These are phyloP conservation scores for Paramacrobiotus metropolitanus DNA, from an alignment of 1,140 invertebrate species.

Conservation along the genomic window DNA sequence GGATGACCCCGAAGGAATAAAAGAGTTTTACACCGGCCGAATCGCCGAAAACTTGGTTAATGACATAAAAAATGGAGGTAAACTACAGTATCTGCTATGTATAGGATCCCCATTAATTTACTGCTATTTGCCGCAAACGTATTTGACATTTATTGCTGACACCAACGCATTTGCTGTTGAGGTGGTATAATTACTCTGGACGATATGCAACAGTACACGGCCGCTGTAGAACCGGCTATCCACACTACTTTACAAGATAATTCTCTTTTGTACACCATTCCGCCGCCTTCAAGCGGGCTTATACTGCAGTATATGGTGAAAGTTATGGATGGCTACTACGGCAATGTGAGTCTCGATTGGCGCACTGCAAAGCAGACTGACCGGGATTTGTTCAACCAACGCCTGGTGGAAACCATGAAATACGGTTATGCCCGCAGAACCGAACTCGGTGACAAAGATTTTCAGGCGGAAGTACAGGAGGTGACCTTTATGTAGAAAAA, in stretches of 20 bases:
- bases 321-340: constrained; percentile 46
- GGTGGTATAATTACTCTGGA: constrained; percentile 46
- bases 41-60: constrained; percentile 16
- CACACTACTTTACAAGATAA: constrained; percentile 30
- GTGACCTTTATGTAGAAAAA: no score
- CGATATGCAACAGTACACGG: constrained; percentile 42
- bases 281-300: constrained; percentile 51
- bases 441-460: constrained; percentile 53
- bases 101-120: not conserved
- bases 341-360: constrained; percentile 21
- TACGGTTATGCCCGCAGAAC: constrained; percentile 63
- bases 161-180: no score
- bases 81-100: not conserved
- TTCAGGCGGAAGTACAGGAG: constrained; percentile 33
- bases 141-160: no score
- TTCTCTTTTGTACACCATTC: constrained; percentile 39
- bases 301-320: constrained; percentile 55
- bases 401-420: constrained; percentile 71
- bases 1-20: constrained; percentile 18
- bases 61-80: constrained; percentile 20
- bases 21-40: constrained; percentile 20
- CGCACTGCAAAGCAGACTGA: constrained; percentile 10
- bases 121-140: not conserved
- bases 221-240: constrained; percentile 38
- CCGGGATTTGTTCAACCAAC: constrained; percentile 43